A percentile compares a stretch with the other conserved stretches of the same genome.
These are phyloP conservation scores for Oenanthe oenanthe DNA, from an alignment of 2,113 vertebrate species.

Conservation along the genomic window DNA sequence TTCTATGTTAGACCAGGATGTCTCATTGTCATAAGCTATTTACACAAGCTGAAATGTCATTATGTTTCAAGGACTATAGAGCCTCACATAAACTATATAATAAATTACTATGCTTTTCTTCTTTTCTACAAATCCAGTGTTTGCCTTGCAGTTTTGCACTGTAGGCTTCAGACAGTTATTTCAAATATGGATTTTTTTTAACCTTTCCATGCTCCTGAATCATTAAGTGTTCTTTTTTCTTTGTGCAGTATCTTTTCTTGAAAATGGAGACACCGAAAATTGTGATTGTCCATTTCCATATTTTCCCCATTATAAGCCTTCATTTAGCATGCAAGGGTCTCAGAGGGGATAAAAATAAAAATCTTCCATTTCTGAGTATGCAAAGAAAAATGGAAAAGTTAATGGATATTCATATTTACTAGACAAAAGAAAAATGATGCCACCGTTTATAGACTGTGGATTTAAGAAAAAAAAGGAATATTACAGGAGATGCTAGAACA, in stretches of 20 bases:
- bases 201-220: background rate
- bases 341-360: background rate
- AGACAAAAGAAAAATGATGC: background rate
- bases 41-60: constrained; percentile 3
- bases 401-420: background rate
- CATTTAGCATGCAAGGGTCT: background rate
- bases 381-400: background rate
- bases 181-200: background rate
- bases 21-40: background rate
- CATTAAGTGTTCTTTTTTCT: background rate
- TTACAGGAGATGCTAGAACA: background rate
- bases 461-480: background rate
- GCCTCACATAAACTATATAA: background rate
- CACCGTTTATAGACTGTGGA: background rate
- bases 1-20: background rate
- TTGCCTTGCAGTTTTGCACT: background rate
- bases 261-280: background rate
- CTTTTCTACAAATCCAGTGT: background rate
- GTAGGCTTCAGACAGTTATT: background rate
- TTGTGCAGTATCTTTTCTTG: background rate
- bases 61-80: background rate
- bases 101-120: background rate
- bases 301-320: background rate
- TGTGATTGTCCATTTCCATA: background rate
- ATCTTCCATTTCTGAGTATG: background rate